Percentiles rank a stretch among this genome's conserved stretches.
Evolutionary conservation across 2,888 invertebrate genomes (phyloP).

Genomic region (Euzophera pinguis): DNA sequence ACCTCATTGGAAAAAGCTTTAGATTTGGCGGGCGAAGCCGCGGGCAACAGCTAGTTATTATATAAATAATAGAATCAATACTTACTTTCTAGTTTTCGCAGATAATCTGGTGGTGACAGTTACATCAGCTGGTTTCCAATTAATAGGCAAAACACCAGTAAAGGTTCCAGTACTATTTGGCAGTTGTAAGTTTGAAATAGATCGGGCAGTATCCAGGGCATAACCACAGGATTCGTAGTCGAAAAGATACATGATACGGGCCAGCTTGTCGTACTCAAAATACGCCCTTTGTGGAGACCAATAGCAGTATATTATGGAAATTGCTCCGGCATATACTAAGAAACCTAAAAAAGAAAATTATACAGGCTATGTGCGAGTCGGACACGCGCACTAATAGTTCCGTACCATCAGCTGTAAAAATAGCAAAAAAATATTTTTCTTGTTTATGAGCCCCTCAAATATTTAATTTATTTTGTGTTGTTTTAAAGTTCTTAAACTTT

Average conservation of each 20-base stretch:
- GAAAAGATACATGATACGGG: constrained; percentile 62
- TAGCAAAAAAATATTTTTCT: no score
- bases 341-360: constrained; percentile 44
- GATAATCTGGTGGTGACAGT: constrained; percentile 48
- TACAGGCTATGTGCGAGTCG: no score
- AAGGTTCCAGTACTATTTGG: constrained; percentile 38
- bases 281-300: constrained; percentile 44
- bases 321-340: constrained; percentile 33
- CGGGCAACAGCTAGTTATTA: no score
- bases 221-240: constrained; percentile 50
- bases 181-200: constrained; percentile 37
- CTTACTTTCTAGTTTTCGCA: constrained; percentile 47
- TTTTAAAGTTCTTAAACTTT: no score
- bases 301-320: constrained; percentile 41
- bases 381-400: no score
- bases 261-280: constrained; percentile 46
- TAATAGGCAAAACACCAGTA: constrained; percentile 43
- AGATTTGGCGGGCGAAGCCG: no score
- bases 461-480: no score
- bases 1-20: no score
- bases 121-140: constrained; percentile 35
- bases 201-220: constrained; percentile 24
- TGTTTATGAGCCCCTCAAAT: no score
- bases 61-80: constrained; percentile 1
- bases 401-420: no score